A percentile compares a stretch with the other conserved stretches of the same genome.
Conservation (phyloP, 53 echinoderm and acorn worm genomes). For the Pentamera pediparva region DNA sequence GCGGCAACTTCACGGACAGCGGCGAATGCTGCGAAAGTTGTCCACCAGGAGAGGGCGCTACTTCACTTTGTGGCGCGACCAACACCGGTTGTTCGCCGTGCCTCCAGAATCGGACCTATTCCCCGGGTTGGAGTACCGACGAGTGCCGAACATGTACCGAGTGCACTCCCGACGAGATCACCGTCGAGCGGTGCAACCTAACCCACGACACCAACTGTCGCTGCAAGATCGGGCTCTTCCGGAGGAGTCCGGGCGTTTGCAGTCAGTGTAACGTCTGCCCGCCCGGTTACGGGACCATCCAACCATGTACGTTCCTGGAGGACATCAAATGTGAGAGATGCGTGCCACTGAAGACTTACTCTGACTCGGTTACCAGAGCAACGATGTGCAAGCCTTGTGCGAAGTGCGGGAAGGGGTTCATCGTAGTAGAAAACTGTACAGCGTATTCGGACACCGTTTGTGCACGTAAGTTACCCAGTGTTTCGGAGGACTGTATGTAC, state of each 20-base stretch:
- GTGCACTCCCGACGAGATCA: conserved; percentile 53
- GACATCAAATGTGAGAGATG: conserved; percentile 63
- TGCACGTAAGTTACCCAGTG: conserved; percentile 43
- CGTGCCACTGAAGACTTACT: conserved; percentile 60
- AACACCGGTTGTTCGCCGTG: conserved; percentile 64
- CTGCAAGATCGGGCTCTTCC: conserved; percentile 12
- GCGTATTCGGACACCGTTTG: conserved; percentile 67
- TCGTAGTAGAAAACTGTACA: conserved; percentile 53
- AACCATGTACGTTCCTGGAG: conserved; percentile 48
- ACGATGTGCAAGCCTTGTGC: conserved; percentile 63
- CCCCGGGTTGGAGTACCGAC: conserved; percentile 45
- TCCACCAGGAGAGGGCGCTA: conserved; percentile 65
- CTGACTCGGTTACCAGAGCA: conserved; percentile 67
- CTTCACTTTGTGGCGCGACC: conserved; percentile 46
- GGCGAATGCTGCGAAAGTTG: conserved; percentile 77
- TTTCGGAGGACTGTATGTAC: background rate
- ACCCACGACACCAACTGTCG: conserved; percentile 63
- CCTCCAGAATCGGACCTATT: conserved; percentile 49
- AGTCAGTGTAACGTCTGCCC: conserved; percentile 89
- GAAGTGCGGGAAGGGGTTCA: conserved; percentile 42
- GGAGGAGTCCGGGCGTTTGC: conserved; percentile 22
- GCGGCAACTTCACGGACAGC: conserved; percentile 35
- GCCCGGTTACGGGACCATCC: conserved; percentile 77
- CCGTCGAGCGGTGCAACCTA: conserved; percentile 43
- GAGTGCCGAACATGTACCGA: conserved; percentile 51